A percentile compares a stretch with the other conserved stretches of the same genome.
Evolutionary conservation across 2,113 vertebrate genomes (phyloP).

Genomic region (Nyctereutes procyonoides): DNA sequence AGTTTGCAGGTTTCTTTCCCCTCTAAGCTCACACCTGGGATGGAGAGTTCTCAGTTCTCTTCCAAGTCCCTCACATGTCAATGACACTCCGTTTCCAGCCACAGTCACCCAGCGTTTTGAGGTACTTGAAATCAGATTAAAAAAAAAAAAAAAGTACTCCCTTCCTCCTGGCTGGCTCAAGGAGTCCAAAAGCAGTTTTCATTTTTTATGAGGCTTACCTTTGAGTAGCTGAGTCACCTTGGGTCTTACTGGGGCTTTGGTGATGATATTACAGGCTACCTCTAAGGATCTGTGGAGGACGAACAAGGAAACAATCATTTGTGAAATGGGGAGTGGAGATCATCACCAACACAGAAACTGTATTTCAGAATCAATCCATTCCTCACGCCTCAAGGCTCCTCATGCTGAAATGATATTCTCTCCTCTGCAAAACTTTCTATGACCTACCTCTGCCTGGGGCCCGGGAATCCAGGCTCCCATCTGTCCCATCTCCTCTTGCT

Average conservation of each 20-base stretch:
- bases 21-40: background rate
- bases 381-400: background rate
- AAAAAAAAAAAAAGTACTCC: background rate
- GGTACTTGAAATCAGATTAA: constrained; percentile 25
- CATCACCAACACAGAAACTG: background rate
- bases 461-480: background rate
- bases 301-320: constrained; percentile 5
- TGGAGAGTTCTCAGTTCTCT: background rate
- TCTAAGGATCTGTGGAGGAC: background rate
- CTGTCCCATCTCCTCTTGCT: too few relatives aligned
- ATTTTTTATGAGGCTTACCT: background rate
- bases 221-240: background rate
- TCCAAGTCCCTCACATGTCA: background rate
- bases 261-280: background rate
- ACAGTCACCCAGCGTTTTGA: background rate
- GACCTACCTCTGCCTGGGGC: background rate
- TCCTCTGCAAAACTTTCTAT: background rate
- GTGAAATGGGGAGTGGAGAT: background rate
- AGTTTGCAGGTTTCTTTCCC: background rate
- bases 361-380: background rate
- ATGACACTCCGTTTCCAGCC: background rate
- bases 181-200: background rate
- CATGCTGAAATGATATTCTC: background rate
- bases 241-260: background rate
- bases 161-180: background rate